phyloP scores from a whole-genome alignment of 2,113 vertebrate genomes.

The Setophaga petechia region DNA sequence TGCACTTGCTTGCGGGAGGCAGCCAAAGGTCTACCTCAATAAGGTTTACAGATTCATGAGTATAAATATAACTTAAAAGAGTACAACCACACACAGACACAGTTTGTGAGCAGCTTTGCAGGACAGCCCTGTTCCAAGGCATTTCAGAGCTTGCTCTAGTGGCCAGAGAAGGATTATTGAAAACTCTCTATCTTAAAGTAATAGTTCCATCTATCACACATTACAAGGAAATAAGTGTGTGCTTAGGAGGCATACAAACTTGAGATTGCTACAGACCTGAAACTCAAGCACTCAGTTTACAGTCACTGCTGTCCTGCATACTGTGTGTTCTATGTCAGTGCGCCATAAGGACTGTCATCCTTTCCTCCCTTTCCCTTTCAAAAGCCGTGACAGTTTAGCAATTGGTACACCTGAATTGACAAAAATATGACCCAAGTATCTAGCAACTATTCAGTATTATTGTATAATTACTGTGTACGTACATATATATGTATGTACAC shows the following conservation, averaged over 20 bases:
- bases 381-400: neutral
- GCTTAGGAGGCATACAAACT: neutral
- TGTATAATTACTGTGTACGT: neutral
- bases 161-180: neutral
- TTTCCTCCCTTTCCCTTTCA: neutral
- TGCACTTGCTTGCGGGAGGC: conserved; percentile 2
- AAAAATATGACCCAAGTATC: neutral
- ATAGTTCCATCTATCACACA: neutral
- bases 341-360: neutral
- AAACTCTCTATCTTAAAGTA: neutral
- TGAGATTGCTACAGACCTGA: neutral
- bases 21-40: neutral
- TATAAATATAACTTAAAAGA: conserved; percentile 1
- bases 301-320: neutral
- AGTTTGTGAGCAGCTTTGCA: neutral
- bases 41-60: neutral
- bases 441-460: neutral
- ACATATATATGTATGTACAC: neutral
- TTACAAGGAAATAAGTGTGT: neutral
- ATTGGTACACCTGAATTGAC: neutral
- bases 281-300: neutral
- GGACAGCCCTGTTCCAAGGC: neutral
- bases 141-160: neutral
- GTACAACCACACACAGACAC: neutral
- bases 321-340: neutral